A percentile compares a stretch with the other conserved stretches of the same genome.
Evolutionary conservation across 2,797 vertebrate species (phyloP).

Genomic region (Acanthornis magna): DNA sequence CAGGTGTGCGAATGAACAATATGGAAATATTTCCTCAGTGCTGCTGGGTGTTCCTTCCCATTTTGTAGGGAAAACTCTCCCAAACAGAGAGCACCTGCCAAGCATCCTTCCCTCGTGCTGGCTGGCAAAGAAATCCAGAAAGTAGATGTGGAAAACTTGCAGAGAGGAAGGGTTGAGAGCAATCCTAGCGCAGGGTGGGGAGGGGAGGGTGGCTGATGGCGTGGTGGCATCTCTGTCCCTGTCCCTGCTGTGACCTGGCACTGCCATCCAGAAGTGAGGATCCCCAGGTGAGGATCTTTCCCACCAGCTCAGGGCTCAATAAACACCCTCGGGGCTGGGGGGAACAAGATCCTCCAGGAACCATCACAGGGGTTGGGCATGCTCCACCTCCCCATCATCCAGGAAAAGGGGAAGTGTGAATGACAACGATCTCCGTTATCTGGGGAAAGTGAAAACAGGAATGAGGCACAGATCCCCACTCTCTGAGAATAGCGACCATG

Average conservation of each 20-base stretch:
- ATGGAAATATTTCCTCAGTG: background rate
- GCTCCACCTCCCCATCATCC: fast-evolving
- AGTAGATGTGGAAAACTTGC: background rate
- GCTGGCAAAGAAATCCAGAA: background rate
- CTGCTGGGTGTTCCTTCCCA: background rate
- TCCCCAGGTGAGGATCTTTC: background rate
- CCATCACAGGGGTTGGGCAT: fast-evolving
- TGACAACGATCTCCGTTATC: fast-evolving
- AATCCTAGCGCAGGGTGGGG: fast-evolving
- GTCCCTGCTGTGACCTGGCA: background rate
- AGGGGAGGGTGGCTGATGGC: background rate
- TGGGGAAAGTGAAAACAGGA: too few relatives aligned
- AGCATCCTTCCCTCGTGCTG: background rate
- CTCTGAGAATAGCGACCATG: background rate
- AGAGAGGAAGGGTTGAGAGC: background rate
- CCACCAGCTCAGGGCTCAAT: background rate
- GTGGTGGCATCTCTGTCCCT: background rate
- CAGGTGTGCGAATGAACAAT: background rate
- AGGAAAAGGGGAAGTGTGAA: background rate
- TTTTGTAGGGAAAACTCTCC: background rate
- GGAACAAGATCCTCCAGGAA: background rate
- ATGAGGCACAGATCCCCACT: background rate
- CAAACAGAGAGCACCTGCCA: fast-evolving
- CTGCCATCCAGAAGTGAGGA: background rate
- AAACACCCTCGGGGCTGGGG: fast-evolving